Percentiles rank a stretch among this genome's conserved stretches.
phyloP scores from a whole-genome alignment of 2,113 vertebrate genomes.

The Eulacestoma nigropectus region DNA sequence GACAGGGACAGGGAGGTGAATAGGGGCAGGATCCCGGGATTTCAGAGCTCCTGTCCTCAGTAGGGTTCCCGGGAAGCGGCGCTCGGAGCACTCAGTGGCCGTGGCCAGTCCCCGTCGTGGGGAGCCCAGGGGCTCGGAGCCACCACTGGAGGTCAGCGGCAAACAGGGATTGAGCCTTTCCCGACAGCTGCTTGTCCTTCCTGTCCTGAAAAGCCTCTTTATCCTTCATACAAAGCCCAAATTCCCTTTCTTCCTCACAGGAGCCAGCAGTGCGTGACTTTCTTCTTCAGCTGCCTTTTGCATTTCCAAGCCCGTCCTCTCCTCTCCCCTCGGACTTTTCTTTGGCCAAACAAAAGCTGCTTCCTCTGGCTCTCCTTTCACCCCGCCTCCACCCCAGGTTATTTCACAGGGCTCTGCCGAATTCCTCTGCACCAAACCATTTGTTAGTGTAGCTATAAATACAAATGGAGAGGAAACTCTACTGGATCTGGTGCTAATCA shows the following conservation, averaged over 20 bases:
- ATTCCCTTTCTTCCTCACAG: not conserved
- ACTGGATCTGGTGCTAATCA: not conserved
- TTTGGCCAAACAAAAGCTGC: not conserved
- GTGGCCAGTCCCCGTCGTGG: fast-evolving
- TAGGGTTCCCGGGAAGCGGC: not conserved
- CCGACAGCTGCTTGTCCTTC: not conserved
- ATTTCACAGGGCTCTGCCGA: not conserved
- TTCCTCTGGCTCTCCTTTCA: not conserved
- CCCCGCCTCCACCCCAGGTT: not conserved
- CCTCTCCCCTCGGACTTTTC: not conserved
- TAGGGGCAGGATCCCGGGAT: not conserved
- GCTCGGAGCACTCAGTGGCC: not conserved
- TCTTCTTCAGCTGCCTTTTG: not conserved
- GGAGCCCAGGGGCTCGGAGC: not conserved
- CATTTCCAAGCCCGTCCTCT: not conserved
- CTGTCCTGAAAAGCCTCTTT: not conserved
- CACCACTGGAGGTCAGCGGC: not conserved
- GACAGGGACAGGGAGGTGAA: not conserved
- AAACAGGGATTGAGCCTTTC: not conserved
- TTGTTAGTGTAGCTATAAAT: not conserved
- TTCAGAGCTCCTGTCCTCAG: not conserved
- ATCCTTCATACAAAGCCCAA: not conserved
- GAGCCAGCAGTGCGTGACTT: not conserved
- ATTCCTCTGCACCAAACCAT: not conserved
- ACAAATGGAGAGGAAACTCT: not conserved